Evolutionary conservation across 2,113 vertebrate genomes (phyloP).

Genomic region (Patagioenas fasciata): DNA sequence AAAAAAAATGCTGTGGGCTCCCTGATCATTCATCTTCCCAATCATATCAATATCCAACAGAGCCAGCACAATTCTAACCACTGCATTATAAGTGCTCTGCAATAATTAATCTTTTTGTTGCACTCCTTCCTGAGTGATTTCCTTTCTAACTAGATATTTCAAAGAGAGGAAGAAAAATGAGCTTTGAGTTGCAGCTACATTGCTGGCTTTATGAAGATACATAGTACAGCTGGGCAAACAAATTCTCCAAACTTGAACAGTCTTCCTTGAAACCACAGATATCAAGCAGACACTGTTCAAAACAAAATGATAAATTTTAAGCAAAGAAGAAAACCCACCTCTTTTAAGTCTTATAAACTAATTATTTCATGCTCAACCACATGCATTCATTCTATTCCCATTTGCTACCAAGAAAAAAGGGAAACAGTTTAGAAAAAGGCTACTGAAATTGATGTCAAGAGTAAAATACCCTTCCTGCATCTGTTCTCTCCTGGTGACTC

Average conservation of each 20-base stretch:
- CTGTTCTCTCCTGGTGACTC: not conserved
- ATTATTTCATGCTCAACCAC: not conserved
- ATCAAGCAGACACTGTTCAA: not conserved
- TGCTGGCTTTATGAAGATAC: conserved; percentile 46
- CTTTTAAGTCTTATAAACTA: not conserved
- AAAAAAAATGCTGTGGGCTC: not conserved
- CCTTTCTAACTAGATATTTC: conserved; percentile 44
- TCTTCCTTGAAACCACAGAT: not conserved
- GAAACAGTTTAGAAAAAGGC: not conserved
- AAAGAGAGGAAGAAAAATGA: conserved; percentile 37
- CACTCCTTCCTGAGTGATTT: conserved; percentile 27
- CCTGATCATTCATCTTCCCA: conserved; percentile 16
- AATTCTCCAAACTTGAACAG: not conserved
- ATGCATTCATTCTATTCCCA: not conserved
- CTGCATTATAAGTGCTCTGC: not conserved
- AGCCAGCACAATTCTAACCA: conserved; percentile 8
- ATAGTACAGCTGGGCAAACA: not conserved
- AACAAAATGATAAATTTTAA: conserved; percentile 3
- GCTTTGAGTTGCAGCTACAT: not conserved
- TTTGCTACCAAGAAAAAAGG: not conserved
- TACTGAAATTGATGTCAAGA: not conserved
- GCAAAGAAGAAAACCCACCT: accelerated
- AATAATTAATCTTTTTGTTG: conserved; percentile 53
- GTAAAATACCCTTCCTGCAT: not conserved
- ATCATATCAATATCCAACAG: conserved; percentile 47